Evolutionary conservation across 2,113 vertebrate species (phyloP), one percentile per base, ranked within the genome.

Genomic region (Oreotrochilus melanogaster): DNA sequence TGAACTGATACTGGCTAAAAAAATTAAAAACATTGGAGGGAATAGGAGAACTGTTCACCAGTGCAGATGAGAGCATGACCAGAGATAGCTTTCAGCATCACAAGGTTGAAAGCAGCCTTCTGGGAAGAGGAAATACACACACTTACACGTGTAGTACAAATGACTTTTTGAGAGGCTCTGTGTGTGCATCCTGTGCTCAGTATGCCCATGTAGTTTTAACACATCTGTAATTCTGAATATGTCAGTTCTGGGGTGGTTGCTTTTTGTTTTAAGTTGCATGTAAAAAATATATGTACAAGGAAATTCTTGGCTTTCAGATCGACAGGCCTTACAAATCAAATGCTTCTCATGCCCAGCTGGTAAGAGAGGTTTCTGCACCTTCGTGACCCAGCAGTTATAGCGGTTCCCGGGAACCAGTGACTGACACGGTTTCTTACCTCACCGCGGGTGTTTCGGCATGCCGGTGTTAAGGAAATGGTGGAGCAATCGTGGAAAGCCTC

Each of bases 381-480:
- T 76, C n/a, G 12, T 5, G 4, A 80, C 28, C 72, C 25, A 2
- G 3, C 42, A 47, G 67, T 66, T 86, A 24, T 50, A 74, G 60
- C 33, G 72, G 64, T 67, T 95, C 86, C 67, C 88, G 86, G 67
- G 75, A 94, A 74, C 67, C 71, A 37, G 42, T n/a, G 30, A 23
- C 72, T 69, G 65, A 86, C 45, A 33, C 24, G 7, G 60, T 84
- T 88, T 94, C 92, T 95, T 94, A 96, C 93, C 93, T 95, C 60
- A 9, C 83, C 53, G 50, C 18, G 83, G 58, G 81, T 92, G 70
- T 78, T 88, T 86, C 30, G 10, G n/a, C 37, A 88, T 89, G 58
- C 33, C 9, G 5, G 45, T 51, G 74, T 74, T 43, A 89, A 79
- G 66, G 78, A 86, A 51, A 15, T 7, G 39, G 25, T 33, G 73